A percentile compares a stretch with the other conserved stretches of the same genome.
phyloP scores from a whole-genome alignment of 2,888 invertebrate species.

The Patella pellucida region DNA sequence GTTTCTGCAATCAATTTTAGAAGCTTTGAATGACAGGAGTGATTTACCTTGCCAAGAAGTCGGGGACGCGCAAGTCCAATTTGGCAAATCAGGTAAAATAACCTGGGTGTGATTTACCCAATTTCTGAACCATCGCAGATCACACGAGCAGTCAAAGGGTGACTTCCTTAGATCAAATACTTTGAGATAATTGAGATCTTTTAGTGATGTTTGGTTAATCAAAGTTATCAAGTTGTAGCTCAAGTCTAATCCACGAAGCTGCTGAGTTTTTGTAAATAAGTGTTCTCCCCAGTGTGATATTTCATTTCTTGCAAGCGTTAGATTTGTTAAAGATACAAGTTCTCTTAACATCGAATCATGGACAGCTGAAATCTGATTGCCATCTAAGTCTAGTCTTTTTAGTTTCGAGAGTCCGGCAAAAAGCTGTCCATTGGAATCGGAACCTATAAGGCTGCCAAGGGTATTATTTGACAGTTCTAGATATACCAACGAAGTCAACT shows the following conservation, averaged over 20 bases:
- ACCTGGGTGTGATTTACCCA: constrained; percentile 87
- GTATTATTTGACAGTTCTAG: constrained; percentile 48
- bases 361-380: constrained; percentile 63
- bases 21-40: constrained; percentile 44
- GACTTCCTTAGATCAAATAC: constrained; percentile 82
- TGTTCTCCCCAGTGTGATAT: constrained; percentile 21
- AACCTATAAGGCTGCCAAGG: constrained; percentile 41
- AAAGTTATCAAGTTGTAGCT: constrained; percentile 63
- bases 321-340: not conserved
- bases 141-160: constrained; percentile 90
- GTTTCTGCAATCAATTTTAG: constrained; percentile 47
- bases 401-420: constrained; percentile 43
- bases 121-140: constrained; percentile 90
- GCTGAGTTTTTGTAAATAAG: constrained; percentile 18
- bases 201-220: constrained; percentile 62
- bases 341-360: constrained; percentile 61
- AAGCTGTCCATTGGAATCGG: constrained; percentile 39
- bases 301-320: constrained; percentile 21
- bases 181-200: constrained; percentile 80
- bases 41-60: constrained; percentile 42
- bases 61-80: constrained; percentile 49
- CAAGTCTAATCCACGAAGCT: constrained; percentile 50
- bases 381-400: constrained; percentile 54
- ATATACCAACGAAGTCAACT: constrained; percentile 37
- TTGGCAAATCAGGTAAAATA: constrained; percentile 26